These are phyloP conservation scores for Raja brachyura DNA, from an alignment of 2,113 vertebrate genomes.

Conservation along the genomic window DNA sequence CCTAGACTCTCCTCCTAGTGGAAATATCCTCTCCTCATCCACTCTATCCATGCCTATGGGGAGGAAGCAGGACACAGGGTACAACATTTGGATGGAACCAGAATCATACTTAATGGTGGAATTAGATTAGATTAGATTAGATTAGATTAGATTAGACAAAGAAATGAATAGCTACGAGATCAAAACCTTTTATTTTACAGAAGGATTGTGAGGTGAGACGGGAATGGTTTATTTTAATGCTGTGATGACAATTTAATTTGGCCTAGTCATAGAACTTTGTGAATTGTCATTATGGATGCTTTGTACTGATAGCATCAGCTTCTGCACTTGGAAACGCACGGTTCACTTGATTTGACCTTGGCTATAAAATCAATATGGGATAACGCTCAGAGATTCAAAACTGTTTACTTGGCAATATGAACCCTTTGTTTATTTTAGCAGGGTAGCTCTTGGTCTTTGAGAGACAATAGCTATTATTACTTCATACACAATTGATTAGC, in stretches of 20 bases:
- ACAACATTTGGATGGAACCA: too few species aligned
- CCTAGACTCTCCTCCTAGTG: too few species aligned
- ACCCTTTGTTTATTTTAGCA: too few species aligned
- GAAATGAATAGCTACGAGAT: too few species aligned
- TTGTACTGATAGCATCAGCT: constrained; percentile 6
- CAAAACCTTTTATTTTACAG: background rate
- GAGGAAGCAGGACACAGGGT: too few species aligned
- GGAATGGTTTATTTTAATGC: background rate
- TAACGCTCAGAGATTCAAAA: constrained; percentile 28
- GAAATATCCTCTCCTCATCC: too few species aligned
- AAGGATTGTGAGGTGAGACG: background rate
- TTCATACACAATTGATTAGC: background rate
- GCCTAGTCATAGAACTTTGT: background rate
- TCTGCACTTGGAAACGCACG: constrained; percentile 21
- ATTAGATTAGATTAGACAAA: too few species aligned
- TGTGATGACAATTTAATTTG: constrained; percentile 7
- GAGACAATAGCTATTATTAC: too few species aligned
- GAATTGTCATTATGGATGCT: background rate
- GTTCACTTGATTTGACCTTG: background rate
- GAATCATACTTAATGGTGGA: too few species aligned
- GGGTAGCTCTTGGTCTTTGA: too few species aligned
- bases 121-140: too few species aligned
- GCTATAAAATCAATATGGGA: background rate
- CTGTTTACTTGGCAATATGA: background rate
- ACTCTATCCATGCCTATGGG: too few species aligned